Base-by-base conservation (phyloP, 2,797 vertebrate species). In the Emys orbicularis region DNA sequence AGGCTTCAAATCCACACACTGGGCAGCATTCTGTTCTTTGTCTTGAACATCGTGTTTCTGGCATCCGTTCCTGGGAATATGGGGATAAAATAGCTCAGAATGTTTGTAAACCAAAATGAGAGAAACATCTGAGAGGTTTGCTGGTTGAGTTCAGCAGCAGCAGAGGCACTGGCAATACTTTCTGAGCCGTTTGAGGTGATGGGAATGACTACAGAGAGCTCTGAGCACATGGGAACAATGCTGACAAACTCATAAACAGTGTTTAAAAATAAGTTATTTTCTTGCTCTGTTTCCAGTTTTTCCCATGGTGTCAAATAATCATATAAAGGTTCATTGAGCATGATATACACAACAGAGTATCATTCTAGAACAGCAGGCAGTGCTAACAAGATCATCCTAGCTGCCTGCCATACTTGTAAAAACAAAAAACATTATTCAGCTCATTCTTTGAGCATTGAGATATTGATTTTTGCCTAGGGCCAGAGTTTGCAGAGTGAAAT, bases 191-290 rank as follows among this genome's bases (percentile, higher is more conserved):
- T 97, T 97, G 90, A 95, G 90, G 81, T 96, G 96, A 96, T 94
- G 83, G 93, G 94, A 95, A 97, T 86, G 81, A 97, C 95, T 94
- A 37, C 80, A 95, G 97, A 98, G 95, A 97, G 65, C 97, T 97
- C 50, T 85, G 56, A 53, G 90, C 92, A 96, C 94, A 94, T 97
- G 97, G 97, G 97, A 98, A 98, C 97, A 96, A 94, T 96, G 96
- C 93, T 96, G 92, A 96, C 96, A 98, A 96, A 97, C 91, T 87
- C 83, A 97, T 97, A 96, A 98, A 97, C 95, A 96, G 93, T 83
- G 74, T 96, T 97, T 98, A 97, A 98, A 98, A 98, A 98, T 97
- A 98, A 90, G 93, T 95, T 92, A 83, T 79, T 97, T 95, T 80
- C 57, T 94, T 96, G 76, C 92, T 95, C 92, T 54, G 41, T 88